Conservation (phyloP, 2,888 invertebrate genomes). For the Dasysyrphus tricinctus region DNA sequence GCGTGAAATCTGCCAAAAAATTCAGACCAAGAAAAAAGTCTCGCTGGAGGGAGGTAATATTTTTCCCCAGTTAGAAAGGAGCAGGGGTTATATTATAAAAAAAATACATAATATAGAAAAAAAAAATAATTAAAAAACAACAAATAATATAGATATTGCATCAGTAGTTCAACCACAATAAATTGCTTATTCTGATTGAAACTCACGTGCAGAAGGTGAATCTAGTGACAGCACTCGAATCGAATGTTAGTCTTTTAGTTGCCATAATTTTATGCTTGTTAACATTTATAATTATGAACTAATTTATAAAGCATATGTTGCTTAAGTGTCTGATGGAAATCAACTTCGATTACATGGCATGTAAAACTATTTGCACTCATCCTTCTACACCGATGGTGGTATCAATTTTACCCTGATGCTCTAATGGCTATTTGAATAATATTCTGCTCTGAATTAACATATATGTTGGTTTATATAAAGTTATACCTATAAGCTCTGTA, state of each 20-base stretch:
- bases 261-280: constrained; percentile 11
- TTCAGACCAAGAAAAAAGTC: no score
- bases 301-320: constrained; percentile 32
- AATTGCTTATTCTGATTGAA: neutral
- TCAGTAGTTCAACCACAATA: no score
- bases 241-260: no score
- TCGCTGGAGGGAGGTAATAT: no score
- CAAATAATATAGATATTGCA: no score
- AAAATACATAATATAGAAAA: no score
- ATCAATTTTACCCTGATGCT: neutral
- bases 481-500: neutral
- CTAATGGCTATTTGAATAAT: constrained; percentile 15
- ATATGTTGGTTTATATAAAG: neutral
- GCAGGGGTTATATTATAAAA: no score
- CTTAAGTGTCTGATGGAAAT: constrained; percentile 59
- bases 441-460: neutral
- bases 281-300: constrained; percentile 18
- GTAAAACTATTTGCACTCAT: constrained; percentile 46
- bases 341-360: constrained; percentile 59
- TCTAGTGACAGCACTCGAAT: neutral
- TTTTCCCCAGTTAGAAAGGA: no score
- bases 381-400: neutral
- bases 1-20: no score
- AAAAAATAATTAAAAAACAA: no score
- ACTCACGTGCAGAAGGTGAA: neutral